Evolutionary conservation across 2,797 vertebrate genomes (phyloP), one percentile per base, ranked within the genome.

Genomic region (Melanotaenia parkinsoni): DNA sequence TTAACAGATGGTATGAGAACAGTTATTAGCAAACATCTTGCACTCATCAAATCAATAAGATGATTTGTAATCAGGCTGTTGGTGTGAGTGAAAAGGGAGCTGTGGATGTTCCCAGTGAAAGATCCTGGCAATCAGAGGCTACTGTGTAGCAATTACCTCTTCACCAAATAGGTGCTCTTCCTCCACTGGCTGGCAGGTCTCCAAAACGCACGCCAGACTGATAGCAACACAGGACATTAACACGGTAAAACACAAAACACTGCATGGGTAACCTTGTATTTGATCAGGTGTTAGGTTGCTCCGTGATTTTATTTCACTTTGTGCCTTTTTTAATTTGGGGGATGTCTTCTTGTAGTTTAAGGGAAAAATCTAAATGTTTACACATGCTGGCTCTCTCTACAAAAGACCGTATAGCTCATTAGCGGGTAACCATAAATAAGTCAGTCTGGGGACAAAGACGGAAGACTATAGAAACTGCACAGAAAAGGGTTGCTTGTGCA

Each of bases 31-130:
- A 93, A 95, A 95, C 94, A 95, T 96, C 96, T 96, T 95, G 95
- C 96, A 96, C 95, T 95, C 95, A 96, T 95, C 92, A 95, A 96
- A 96, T 96, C 96, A 96, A 96, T 96, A 96, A 95, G 93, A 92
- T 95, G 95, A 95, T 94, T 94, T 93, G 93, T 94, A 95, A 95
- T 95, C 94, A 94, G 91, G 89, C 90, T 90, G 89, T 90, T 74
- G 81, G 86, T 80, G 89, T 79, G 57, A 88, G 89, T 79, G 89
- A 89, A 89, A 83, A 86, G 84, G 87, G 86, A 88, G 82, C 80
- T 61, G 77, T 65, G 83, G 83, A 84, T 74, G 80, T 89, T 93
- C 88, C 82, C 88, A 80, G 90, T 91, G 92, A 93, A 92, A 91
- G 93, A 93, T 94, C 89, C 94, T 89, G 91, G 93, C 93, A 94